Conservation (phyloP, 2,888 invertebrate species). For the Teleiodes luculella region DNA sequence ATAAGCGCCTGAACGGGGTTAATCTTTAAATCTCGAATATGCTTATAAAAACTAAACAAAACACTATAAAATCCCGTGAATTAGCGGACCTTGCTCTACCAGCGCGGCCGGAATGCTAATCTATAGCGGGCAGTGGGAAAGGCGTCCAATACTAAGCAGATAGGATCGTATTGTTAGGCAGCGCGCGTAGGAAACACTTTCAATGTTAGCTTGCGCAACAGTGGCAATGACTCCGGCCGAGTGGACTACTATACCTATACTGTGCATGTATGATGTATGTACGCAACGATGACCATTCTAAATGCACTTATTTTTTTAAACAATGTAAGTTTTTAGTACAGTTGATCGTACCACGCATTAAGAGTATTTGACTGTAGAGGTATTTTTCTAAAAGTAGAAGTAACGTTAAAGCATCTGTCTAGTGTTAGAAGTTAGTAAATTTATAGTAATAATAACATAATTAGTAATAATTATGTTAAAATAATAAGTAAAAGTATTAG, state of each 20-base stretch:
- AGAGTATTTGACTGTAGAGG: no score
- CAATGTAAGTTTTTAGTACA: no score
- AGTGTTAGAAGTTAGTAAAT: no score
- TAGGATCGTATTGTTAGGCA: not conserved
- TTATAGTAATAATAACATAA: no score
- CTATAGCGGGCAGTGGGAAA: not conserved
- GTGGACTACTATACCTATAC: not conserved
- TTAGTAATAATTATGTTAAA: no score
- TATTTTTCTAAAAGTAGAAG: no score
- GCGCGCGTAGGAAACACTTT: not conserved
- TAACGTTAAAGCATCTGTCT: no score
- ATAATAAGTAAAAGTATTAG: no score
- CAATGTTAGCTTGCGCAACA: slow-evolving; percentile 4
- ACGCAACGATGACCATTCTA: no score
- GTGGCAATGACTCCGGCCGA: not conserved
- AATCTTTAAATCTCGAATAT: not conserved
- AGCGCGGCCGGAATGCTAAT: not conserved
- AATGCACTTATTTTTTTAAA: no score
- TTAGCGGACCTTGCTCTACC: not conserved
- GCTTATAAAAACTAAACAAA: not conserved
- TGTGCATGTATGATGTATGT: no score
- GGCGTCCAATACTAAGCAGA: not conserved
- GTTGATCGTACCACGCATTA: no score
- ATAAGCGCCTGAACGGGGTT: not conserved
- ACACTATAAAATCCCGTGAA: not conserved